These are phyloP conservation scores for Epirrhoe alternata DNA, from an alignment of 2,888 invertebrate genomes.

Conservation along the genomic window DNA sequence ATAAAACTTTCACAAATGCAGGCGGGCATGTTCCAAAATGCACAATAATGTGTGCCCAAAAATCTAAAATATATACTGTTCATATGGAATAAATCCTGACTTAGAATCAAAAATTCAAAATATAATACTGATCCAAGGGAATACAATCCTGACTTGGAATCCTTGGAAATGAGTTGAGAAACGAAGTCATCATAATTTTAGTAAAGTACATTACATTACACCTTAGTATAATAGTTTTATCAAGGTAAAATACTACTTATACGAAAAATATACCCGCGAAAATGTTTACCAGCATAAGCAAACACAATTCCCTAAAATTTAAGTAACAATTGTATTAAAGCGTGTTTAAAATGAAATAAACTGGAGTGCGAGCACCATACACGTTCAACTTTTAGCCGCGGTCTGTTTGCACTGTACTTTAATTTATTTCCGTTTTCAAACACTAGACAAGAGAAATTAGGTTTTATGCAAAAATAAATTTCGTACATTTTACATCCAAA, in stretches of 20 bases:
- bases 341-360: slow-evolving; percentile 4
- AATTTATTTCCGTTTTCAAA: slow-evolving; percentile 13
- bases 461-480: no score
- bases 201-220: neutral
- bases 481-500: no score
- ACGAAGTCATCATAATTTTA: no score
- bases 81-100: no score
- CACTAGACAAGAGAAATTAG: neutral
- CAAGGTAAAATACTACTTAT: neutral
- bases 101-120: no score
- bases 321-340: neutral
- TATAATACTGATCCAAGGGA: no score
- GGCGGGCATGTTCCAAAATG: no score
- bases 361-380: slow-evolving; percentile 1
- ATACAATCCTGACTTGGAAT: no score
- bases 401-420: slow-evolving; percentile 1
- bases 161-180: no score
- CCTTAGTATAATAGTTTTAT: neutral
- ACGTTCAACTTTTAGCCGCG: slow-evolving; percentile 1
- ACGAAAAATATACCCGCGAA: neutral
- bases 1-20: no score
- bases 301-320: neutral
- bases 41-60: no score
- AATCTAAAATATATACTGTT: no score
- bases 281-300: neutral